phyloP scores from a whole-genome alignment of 1,140 invertebrate species.

The Listronotus bonariensis region DNA sequence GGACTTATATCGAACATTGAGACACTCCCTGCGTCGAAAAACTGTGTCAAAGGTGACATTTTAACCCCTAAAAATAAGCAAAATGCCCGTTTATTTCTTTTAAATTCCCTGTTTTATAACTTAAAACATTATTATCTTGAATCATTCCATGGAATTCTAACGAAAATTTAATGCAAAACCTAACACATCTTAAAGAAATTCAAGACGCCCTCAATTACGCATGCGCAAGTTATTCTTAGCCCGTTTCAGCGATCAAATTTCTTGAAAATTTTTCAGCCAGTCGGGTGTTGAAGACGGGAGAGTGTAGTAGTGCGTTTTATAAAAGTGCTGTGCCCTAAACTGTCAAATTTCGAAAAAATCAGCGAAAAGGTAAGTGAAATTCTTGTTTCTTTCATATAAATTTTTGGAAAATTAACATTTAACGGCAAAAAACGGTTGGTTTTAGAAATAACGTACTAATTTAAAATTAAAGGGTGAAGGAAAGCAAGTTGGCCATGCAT shows the following conservation, averaged over 20 bases:
- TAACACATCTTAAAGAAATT: too few relatives aligned
- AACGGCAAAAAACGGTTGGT: background rate
- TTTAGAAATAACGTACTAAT: background rate
- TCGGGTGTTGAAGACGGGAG: constrained; percentile 12
- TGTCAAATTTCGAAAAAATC: constrained; percentile 18
- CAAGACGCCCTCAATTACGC: constrained; percentile 9
- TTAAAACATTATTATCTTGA: too few relatives aligned
- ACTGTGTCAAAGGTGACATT: too few relatives aligned
- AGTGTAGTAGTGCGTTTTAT: constrained; percentile 19
- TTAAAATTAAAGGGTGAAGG: too few relatives aligned
- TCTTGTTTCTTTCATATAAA: background rate
- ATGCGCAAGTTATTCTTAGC: constrained; percentile 32
- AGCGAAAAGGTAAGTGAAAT: constrained; percentile 31
- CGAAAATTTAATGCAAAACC: too few relatives aligned
- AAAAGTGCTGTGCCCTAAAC: constrained; percentile 26
- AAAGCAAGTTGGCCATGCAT: too few relatives aligned
- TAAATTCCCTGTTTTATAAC: too few relatives aligned
- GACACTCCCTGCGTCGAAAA: too few relatives aligned
- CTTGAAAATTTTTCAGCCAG: constrained; percentile 33
- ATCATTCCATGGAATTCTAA: too few relatives aligned
- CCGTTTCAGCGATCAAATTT: constrained; percentile 31
- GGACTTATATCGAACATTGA: too few relatives aligned
- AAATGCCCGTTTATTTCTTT: too few relatives aligned
- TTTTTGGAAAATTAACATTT: background rate
- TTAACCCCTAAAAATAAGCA: too few relatives aligned